Percentiles rank a stretch among this genome's conserved stretches.
These are phyloP conservation scores for Sipha maydis DNA, from an alignment of 2,888 invertebrate genomes.

Conservation along the genomic window DNA sequence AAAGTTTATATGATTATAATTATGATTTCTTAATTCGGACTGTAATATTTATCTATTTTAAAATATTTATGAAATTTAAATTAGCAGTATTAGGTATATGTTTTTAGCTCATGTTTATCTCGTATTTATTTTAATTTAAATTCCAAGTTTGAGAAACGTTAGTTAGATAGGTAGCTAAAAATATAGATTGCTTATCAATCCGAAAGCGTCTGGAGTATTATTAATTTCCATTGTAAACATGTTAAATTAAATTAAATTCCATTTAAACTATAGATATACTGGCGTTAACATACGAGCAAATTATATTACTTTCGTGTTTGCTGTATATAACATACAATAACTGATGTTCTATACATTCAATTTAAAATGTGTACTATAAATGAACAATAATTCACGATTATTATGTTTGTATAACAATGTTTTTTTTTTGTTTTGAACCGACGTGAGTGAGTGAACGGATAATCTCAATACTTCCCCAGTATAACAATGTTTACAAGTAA, in stretches of 20 bases:
- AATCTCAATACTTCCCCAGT: too few relatives aligned
- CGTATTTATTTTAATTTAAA: slow-evolving; percentile 1
- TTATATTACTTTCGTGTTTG: slow-evolving; percentile 7
- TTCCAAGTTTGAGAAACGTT: slow-evolving; percentile 3
- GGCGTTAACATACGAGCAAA: slow-evolving; percentile 19
- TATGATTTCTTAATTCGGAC: neutral
- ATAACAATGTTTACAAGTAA: too few relatives aligned
- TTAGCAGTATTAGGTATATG: neutral
- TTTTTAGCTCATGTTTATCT: slow-evolving; percentile 20
- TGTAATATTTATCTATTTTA: neutral
- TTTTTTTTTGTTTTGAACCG: too few relatives aligned
- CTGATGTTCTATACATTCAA: neutral
- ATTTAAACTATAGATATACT: slow-evolving; percentile 15
- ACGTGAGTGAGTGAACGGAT: too few relatives aligned
- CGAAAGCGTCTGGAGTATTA: neutral
- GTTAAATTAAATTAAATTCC: slow-evolving; percentile 22
- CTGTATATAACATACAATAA: neutral
- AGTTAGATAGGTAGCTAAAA: slow-evolving; percentile 6
- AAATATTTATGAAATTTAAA: slow-evolving; percentile 16
- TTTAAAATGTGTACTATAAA: neutral
- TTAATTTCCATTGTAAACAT: neutral
- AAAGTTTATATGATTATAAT: neutral
- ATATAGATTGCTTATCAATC: slow-evolving; percentile 11
- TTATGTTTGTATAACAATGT: slow-evolving; percentile 1
- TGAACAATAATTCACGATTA: neutral